phyloP scores from a whole-genome alignment of 2,797 vertebrate genomes.

The Ptychadena robeensis region DNA sequence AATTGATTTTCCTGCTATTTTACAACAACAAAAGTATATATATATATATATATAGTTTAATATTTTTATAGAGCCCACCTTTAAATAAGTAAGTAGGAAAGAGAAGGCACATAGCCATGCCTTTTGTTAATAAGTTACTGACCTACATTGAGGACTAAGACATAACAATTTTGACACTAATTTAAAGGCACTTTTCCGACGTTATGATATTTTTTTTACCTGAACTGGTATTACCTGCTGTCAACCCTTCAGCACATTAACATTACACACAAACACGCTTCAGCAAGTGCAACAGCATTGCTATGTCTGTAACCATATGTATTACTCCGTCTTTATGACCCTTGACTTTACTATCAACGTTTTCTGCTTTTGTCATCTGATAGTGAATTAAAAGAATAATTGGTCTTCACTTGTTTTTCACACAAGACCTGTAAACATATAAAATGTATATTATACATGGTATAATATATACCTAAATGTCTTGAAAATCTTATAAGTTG shows the following conservation, averaged over 20 bases:
- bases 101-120: not conserved
- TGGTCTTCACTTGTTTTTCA: not conserved
- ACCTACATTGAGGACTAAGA: conserved; percentile 27
- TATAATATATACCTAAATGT: not conserved
- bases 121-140: conserved; percentile 8
- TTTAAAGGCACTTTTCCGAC: conserved; percentile 34
- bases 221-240: conserved; percentile 31
- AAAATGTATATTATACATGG: not conserved
- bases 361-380: not conserved
- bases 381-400: not conserved
- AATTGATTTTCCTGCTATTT: conserved; percentile 2
- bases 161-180: conserved; percentile 18
- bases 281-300: conserved; percentile 30
- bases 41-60: not conserved
- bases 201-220: conserved; percentile 44
- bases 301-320: conserved; percentile 17
- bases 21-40: not conserved
- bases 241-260: conserved; percentile 34
- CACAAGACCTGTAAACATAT: not conserved
- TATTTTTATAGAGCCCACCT: not conserved
- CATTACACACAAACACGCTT: conserved; percentile 31
- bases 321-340: conserved; percentile 36
- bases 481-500: not conserved
- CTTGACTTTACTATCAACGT: conserved; percentile 16
- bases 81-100: not conserved